Evolutionary conservation across 2,113 vertebrate genomes (phyloP), one percentile per base, ranked within the genome.

Genomic region (Phaethornis superciliosus): DNA sequence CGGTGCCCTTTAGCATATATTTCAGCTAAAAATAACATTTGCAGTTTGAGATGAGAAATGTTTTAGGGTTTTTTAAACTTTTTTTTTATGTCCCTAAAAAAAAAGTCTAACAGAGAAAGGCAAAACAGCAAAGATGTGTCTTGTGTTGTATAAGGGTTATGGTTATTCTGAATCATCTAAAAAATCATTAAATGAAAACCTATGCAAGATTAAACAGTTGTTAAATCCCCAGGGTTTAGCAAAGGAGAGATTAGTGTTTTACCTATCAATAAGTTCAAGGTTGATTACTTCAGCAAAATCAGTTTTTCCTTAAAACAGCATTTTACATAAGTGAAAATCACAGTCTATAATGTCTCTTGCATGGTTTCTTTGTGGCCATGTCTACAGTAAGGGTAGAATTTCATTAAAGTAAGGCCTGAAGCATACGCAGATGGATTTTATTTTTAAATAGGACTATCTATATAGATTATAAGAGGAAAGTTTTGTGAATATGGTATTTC

Each of bases 391-490:
- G 14, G 52, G n/a, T 71, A 85, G 72, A 80, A 76, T 96, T 95
- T 91, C 79, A 93, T 91, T 89, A 81, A 91, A 85, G 42, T 63
- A 55, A 54, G 59, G 85, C 81, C 93, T 93, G 91, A 93, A 91
- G 91, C 82, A 52, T 49, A 75, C 2, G 4, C 71, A 94, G 64
- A 81, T 91, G 78, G 49, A 23, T 88, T 95, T 95, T 86, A 68
- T 93, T 96, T 91, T 91, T 84, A 85, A 91, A 86, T 81, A 88
- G 64, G 16, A 49, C 82, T 70, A 70, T 91, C 79, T 68, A 4
- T 93, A 93, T 69, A 71, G 68, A 75, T 91, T 89, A 87, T 60
- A 81, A 70, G n/a, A 83, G 76, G 28, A 78, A 91, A 81, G 27
- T 90, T 91, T 88, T 84, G 47, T 72, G 87, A 90, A 75, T 88